phyloP scores from a whole-genome alignment of 2,888 invertebrate genomes.

The Hirtodrosophila duncani region DNA sequence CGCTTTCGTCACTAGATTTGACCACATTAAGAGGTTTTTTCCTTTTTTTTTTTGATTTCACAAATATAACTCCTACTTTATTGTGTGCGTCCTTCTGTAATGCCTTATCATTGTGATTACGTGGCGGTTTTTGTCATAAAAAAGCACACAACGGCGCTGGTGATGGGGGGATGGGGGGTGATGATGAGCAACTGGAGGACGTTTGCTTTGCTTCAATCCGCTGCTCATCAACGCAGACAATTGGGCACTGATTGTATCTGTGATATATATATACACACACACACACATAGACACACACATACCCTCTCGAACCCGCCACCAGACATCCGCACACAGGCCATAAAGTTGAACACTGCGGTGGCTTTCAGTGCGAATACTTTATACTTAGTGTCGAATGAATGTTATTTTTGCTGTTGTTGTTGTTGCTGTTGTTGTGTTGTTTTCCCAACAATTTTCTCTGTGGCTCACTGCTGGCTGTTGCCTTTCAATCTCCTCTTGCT shows the following conservation, averaged over 20 bases:
- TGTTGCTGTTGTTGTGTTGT: not conserved
- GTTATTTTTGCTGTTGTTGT: conserved; percentile 21
- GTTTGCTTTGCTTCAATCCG: conserved; percentile 40
- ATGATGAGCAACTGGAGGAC: not conserved
- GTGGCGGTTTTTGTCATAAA: conserved; percentile 61
- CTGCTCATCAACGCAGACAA: conserved; percentile 67
- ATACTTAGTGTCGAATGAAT: conserved; percentile 59
- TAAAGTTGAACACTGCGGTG: conserved; percentile 65
- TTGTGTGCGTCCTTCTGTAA: conserved; percentile 28
- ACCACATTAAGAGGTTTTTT: no score
- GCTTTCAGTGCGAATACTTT: conserved; percentile 67
- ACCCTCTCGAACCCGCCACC: conserved; percentile 1
- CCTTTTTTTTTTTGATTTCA: no score
- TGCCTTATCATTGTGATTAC: conserved; percentile 70
- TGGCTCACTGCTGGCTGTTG: conserved; percentile 12
- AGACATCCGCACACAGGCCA: conserved; percentile 36
- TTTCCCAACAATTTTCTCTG: no score
- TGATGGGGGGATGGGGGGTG: conserved; percentile 17
- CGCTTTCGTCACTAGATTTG: no score
- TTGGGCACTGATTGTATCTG: conserved; percentile 69
- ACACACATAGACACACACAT: conserved; percentile 4
- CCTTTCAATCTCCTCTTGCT: conserved; percentile 56
- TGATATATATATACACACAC: conserved; percentile 21
- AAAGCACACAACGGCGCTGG: conserved; percentile 23
- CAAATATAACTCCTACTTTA: no score